Base-by-base conservation (phyloP, 2,888 invertebrate species). In the Caenorhabditis imperialis region DNA sequence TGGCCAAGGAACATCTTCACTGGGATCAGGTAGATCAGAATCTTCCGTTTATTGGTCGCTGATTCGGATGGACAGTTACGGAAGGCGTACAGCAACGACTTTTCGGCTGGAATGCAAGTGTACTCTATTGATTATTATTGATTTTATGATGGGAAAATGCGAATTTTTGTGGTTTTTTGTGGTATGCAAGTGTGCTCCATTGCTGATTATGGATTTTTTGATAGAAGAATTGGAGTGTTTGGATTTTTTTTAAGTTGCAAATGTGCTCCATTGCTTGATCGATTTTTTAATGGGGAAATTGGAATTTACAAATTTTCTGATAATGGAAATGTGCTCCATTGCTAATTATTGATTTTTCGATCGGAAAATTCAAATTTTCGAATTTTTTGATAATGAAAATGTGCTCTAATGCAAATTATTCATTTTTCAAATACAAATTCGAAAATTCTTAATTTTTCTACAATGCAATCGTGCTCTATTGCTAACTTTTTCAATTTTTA, bases 61-160 rank as follows among this genome's bases (percentile, higher is more conserved):
- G 93, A 93, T 60, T 91, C 91, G 73, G 91, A 91, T n/a, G 86
- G 86, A 85, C 98, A 97, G 86, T 94, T 93, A 88, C 93, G 92
- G 89, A 98, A 98, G 0, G 98, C 96, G 89, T 93, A 99, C 0
- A 94, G 93, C 22, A 99, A 90, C 87, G 93, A 94, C 88, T 94
- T 93, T 88, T 98, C 96, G 22, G 98, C 98, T 89, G 88, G 75
- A 90, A 90, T 20, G n/a, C n/a, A n/a, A n/a, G n/a, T n/a, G n/a
- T n/a, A n/a, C n/a, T n/a, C n/a, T n/a, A n/a, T n/a, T n/a, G n/a
- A n/a, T n/a, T n/a, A n/a, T n/a, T n/a, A n/a, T n/a, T n/a, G n/a
- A n/a, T n/a, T n/a, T n/a, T n/a, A n/a, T n/a, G n/a, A n/a, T n/a
- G n/a, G n/a, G n/a, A n/a, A n/a, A n/a, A n/a, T n/a, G n/a, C n/a